A percentile compares a stretch with the other conserved stretches of the same genome.
Conservation (phyloP, 2,797 vertebrate genomes). For the Dendrocincla fuliginosa region DNA sequence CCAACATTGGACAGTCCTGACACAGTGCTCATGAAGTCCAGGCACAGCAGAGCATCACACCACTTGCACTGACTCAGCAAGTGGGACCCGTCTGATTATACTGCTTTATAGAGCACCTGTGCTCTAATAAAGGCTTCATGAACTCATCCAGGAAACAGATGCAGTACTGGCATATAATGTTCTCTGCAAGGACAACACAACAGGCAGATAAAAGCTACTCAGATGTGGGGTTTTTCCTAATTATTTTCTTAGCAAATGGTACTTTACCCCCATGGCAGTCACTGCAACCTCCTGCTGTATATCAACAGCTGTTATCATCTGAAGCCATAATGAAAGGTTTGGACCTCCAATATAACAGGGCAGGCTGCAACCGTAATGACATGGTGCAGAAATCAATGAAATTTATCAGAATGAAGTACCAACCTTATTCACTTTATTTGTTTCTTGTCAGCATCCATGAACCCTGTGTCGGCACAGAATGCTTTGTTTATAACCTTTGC, state of each 20-base stretch:
- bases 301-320: constrained; percentile 55
- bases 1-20: neutral
- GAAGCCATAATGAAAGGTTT: constrained; percentile 67
- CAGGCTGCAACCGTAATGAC: constrained; percentile 27
- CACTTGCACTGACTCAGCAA: neutral
- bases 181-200: constrained; percentile 35
- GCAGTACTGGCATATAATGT: neutral
- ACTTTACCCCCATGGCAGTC: constrained; percentile 54
- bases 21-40: neutral
- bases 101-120: neutral
- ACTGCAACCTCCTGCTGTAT: neutral
- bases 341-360: constrained; percentile 49
- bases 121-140: neutral
- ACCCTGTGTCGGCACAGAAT: neutral
- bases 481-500: constrained; percentile 44
- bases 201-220: constrained; percentile 66
- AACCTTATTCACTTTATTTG: constrained; percentile 52
- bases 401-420: constrained; percentile 34
- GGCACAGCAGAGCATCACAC: neutral
- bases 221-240: neutral
- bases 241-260: constrained; percentile 66
- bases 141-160: constrained; percentile 52
- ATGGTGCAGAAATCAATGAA: constrained; percentile 6
- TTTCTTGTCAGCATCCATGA: constrained; percentile 45
- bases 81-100: neutral